Evolutionary conservation across 2,113 vertebrate genomes (phyloP), one percentile per base, ranked within the genome.

Genomic region (Mionectes macconnelli): DNA sequence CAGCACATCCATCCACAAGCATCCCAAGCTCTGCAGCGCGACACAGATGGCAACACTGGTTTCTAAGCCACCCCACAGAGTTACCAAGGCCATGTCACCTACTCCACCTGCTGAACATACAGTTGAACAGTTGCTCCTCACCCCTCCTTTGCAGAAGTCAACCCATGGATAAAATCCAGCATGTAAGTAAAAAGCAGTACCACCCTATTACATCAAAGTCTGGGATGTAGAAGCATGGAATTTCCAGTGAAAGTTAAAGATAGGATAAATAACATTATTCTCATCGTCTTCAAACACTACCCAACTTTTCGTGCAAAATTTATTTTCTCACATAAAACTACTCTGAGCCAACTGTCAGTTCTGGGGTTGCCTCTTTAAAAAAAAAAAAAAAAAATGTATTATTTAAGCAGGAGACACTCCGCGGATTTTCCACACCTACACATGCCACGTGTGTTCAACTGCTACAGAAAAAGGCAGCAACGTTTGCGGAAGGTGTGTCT

Each of bases 171-270:
- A 80, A 88, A 86, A 90, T 28, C 27, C 56, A 66, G 33, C 3
- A 0, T 0, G 0, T 0, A 0, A 87, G 25, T 12, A 45, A 86
- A 69, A 89, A 80, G n/a, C 1, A 4, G 45, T 2, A 1, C 14
- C 60, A 45, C 11, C 9, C 40, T 66, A 30, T 30, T 55, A 35
- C 30, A 33, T 31, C 37, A 74, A 95, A 74, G n/a, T 22, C 59
- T 5, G 3, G 19, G 12, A 57, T 35, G 50, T 0, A 24, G 12
- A 68, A 45, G 7, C 3, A 9, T 0, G 0, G 22, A 4, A 21
- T 33, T 66, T 74, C 24, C 60, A 78, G 24, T 10, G 14, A 16
- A 87, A 84, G 67, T 59, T 53, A 77, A 77, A 37, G 28, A 23
- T 84, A 62, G 20, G 5, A 69, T 49, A 89, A 80, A 66, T 11